Conservation (phyloP, 2,888 invertebrate genomes). For the Timandra comae region DNA sequence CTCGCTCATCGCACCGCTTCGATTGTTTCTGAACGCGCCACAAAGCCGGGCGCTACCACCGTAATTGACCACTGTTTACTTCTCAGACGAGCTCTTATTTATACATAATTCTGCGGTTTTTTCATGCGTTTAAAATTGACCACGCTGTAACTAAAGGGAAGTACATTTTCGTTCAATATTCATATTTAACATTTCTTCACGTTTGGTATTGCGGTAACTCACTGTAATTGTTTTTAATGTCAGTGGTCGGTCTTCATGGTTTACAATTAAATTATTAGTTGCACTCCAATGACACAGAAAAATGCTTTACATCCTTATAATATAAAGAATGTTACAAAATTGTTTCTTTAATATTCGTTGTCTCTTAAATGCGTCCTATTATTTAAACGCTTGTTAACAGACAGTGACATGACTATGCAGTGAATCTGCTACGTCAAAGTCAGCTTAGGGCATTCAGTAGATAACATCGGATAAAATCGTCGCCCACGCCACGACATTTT, state of each 20-base stretch:
- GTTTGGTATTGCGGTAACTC: slow-evolving; percentile 19
- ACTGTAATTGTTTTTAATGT: slow-evolving; percentile 9
- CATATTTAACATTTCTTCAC: slow-evolving; percentile 13
- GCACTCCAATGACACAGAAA: no score
- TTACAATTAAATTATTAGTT: no score
- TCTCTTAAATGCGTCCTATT: slow-evolving; percentile 5
- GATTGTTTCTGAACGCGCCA: slow-evolving; percentile 72
- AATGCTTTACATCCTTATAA: no score
- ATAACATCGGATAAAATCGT: slow-evolving; percentile 50
- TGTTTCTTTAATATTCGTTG: no score
- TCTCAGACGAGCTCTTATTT: slow-evolving; percentile 63
- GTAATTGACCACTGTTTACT: slow-evolving; percentile 76
- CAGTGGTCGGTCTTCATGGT: no score
- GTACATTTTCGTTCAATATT: slow-evolving; percentile 24
- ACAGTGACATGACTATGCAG: slow-evolving; percentile 5
- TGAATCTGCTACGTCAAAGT: slow-evolving; percentile 17
- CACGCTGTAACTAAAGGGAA: slow-evolving; percentile 32
- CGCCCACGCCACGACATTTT: slow-evolving; percentile 52
- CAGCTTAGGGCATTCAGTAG: slow-evolving; percentile 36
- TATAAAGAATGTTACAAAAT: no score
- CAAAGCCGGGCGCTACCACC: slow-evolving; percentile 60
- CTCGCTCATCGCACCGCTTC: slow-evolving; percentile 73
- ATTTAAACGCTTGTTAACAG: not conserved
- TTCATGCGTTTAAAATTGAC: slow-evolving; percentile 31
- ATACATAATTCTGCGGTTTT: slow-evolving; percentile 54